These are phyloP conservation scores for Hydrochoerus hydrochaeris DNA, from an alignment of 2,113 vertebrate genomes.

Conservation along the genomic window DNA sequence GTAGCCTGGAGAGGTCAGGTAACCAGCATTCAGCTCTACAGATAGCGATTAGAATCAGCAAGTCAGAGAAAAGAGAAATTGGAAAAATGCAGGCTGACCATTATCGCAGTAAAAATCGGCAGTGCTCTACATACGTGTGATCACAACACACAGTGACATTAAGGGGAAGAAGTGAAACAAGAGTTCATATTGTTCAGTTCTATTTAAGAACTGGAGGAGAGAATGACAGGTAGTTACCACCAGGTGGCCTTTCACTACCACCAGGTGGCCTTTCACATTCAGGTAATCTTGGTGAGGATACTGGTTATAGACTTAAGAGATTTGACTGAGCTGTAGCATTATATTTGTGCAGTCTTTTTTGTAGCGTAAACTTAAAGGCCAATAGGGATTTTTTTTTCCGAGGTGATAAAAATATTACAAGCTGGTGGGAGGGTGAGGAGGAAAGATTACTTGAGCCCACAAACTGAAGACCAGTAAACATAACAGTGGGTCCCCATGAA, in stretches of 20 bases:
- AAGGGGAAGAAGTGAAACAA: not conserved
- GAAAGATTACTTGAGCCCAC: not conserved
- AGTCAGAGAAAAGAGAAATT: not conserved
- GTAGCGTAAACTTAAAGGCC: not conserved
- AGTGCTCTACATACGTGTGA: not conserved
- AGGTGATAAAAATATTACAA: not conserved
- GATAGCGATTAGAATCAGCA: not conserved
- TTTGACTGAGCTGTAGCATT: not conserved
- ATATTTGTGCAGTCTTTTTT: not conserved
- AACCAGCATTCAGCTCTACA: not conserved
- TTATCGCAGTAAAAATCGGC: not conserved
- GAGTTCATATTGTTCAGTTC: not conserved
- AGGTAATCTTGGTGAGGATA: not conserved
- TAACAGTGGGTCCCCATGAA: not conserved
- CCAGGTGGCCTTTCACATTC: constrained; percentile 3
- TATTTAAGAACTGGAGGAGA: not conserved
- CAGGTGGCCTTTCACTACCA: constrained; percentile 32
- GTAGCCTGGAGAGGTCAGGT: not conserved
- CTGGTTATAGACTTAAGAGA: not conserved
- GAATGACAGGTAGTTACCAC: not conserved
- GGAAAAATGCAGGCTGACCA: not conserved
- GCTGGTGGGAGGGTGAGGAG: not conserved
- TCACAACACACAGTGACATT: not conserved
- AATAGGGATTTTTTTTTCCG: not conserved
- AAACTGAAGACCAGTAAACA: not conserved